Evolutionary conservation across 2,113 vertebrate species (phyloP), one percentile per base, ranked within the genome.

Genomic region (Malurus elegans): DNA sequence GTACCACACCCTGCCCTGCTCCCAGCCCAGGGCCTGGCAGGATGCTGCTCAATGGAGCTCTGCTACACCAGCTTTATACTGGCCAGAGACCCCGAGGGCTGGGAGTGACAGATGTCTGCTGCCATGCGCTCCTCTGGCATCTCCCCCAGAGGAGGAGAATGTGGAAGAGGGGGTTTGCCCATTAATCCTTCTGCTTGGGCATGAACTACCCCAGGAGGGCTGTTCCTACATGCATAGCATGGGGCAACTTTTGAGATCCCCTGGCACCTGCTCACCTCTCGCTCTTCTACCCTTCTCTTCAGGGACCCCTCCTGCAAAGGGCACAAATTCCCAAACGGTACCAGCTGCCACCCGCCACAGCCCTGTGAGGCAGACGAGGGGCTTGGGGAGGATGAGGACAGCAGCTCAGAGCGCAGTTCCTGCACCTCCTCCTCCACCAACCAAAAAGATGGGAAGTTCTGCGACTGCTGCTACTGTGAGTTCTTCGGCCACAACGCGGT

Each of bases 381-480:
- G 20, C 98, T 98, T 0, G 98, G 98, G 5, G 99, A 99, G 94
- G 99, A 99, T 17, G 99, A 99, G 97, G 99, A 99, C 97, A 99
- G 99, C 97, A 99, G 99, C 98, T 99, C 99, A 0, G 99, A 99
- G 96, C 99, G 99, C 83, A 99, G 99, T 97, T 99, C 99, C 91
- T 99, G 99, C 70, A 99, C 99, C 45, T 99, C 99, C 3, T 99
- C 99, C 54, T 99, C 99, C 87, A 99, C 98, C 84, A 99, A 99
- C 96, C 99, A 99, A 98, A 99, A 99, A 97, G 99, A 99, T 0
- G 99, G 99, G 89, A 99, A 99, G 96, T 99, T 99, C 98, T 99
- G 99, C 32, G 99, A 99, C 97, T 99, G 99, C 98, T 99, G 99
- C 98, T 99, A 99, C 98, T 99, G 99, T 98, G 99, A 99, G 98